These are phyloP conservation scores for Lasaia peninsularis DNA, from an alignment of 1,140 invertebrate species.

Conservation along the genomic window DNA sequence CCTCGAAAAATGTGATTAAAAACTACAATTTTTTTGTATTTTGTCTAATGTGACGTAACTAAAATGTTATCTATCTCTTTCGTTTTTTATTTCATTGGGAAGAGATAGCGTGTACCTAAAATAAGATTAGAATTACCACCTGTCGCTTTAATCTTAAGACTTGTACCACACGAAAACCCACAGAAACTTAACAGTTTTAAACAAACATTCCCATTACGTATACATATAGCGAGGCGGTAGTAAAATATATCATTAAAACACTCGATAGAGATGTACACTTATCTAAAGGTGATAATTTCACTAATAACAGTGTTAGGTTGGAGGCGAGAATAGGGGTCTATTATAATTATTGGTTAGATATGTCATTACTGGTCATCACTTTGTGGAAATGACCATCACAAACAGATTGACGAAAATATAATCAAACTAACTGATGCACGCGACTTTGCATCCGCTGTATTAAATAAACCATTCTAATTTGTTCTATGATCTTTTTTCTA, in stretches of 20 bases:
- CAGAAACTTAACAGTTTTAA: conserved; percentile 60
- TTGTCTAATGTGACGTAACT: too few species aligned
- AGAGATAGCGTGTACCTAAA: too few species aligned
- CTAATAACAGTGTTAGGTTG: conserved; percentile 45
- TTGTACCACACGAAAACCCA: conserved; percentile 30
- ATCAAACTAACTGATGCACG: not conserved
- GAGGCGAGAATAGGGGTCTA: conserved; percentile 13
- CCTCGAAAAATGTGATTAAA: too few species aligned
- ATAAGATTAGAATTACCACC: too few species aligned
- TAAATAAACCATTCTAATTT: too few species aligned
- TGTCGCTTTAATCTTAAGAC: conserved; percentile 16
- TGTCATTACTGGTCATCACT: conserved; percentile 4
- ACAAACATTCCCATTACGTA: conserved; percentile 61
- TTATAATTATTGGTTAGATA: conserved; percentile 16
- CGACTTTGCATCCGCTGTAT: too few species aligned
- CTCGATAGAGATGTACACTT: conserved; percentile 22
- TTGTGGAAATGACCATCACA: conserved; percentile 12
- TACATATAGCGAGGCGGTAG: conserved; percentile 20
- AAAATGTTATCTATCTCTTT: too few species aligned
- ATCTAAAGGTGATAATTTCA: conserved; percentile 52
- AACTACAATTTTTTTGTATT: too few species aligned
- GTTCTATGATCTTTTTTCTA: too few species aligned
- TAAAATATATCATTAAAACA: conserved; percentile 61
- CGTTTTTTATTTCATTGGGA: too few species aligned
- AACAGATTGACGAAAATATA: conserved; percentile 8